These are phyloP conservation scores for Ophioninae sp. DNA, from an alignment of 2,888 invertebrate genomes.

Conservation along the genomic window DNA sequence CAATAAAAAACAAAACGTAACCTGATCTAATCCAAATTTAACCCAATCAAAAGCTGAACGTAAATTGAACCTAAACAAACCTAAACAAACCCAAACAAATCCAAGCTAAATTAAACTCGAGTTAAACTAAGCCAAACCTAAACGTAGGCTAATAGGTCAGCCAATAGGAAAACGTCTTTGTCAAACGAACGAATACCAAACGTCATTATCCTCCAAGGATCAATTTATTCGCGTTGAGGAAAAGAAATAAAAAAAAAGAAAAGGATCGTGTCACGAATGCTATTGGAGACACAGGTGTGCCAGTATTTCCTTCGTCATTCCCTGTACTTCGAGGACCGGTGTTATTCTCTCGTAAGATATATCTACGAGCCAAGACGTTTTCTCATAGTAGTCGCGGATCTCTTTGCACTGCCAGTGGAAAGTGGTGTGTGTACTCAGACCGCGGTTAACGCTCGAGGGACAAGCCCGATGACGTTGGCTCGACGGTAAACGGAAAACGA, in stretches of 20 bases:
- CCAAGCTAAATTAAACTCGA: too few relatives aligned
- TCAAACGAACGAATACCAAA: background rate
- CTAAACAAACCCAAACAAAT: too few relatives aligned
- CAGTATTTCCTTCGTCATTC: constrained; percentile 21
- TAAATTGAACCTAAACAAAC: too few relatives aligned
- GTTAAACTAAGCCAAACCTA: too few relatives aligned
- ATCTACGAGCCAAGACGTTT: constrained; percentile 16
- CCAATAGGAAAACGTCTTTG: too few relatives aligned
- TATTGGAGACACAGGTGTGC: background rate
- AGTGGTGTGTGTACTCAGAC: constrained; percentile 55
- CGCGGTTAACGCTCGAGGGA: constrained; percentile 51
- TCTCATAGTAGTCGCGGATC: constrained; percentile 20
- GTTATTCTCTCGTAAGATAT: constrained; percentile 28
- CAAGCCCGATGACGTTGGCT: constrained; percentile 56
- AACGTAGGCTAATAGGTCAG: too few relatives aligned
- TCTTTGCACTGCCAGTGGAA: constrained; percentile 2
- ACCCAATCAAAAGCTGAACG: too few relatives aligned
- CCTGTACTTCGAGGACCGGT: constrained; percentile 6
- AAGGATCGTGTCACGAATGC: background rate
- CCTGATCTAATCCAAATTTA: too few relatives aligned
- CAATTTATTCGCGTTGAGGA: constrained; percentile 16
- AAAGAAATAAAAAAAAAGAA: background rate
- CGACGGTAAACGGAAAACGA: constrained; percentile 74
- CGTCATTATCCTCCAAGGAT: constrained; percentile 9
- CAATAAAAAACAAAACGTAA: too few relatives aligned